phyloP scores from a whole-genome alignment of 2,888 invertebrate genomes.

The Helobdella robusta region DNA sequence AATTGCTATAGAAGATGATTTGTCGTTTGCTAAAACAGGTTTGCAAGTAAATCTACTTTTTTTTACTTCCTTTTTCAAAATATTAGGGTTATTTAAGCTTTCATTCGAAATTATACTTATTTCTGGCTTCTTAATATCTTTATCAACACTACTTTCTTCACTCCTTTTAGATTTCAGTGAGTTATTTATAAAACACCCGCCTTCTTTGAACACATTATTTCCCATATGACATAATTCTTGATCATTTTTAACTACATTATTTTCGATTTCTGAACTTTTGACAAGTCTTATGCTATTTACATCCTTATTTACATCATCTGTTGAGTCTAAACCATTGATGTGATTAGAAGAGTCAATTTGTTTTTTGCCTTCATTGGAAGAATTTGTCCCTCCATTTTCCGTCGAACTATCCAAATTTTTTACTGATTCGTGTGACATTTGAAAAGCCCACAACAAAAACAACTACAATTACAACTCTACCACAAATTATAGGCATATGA shows the following conservation, averaged over 20 bases:
- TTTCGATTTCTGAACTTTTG: too few species aligned
- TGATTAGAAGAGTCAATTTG: too few species aligned
- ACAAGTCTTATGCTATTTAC: too few species aligned
- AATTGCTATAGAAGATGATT: neutral
- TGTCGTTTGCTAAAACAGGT: neutral
- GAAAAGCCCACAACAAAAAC: too few species aligned
- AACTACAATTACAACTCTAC: too few species aligned
- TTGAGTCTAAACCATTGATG: neutral
- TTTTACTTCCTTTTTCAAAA: neutral
- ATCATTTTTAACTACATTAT: neutral
- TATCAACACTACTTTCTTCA: slow-evolving; percentile 13
- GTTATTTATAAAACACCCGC: slow-evolving; percentile 5
- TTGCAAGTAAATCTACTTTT: slow-evolving; percentile 13
- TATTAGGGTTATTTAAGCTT: neutral
- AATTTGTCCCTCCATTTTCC: neutral
- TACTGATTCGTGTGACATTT: neutral
- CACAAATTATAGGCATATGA: too few species aligned
- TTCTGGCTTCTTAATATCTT: neutral
- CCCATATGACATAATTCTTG: slow-evolving; percentile 13
- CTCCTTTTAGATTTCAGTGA: slow-evolving; percentile 8
- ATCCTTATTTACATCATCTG: neutral
- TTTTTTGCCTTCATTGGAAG: too few species aligned
- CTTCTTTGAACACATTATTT: slow-evolving; percentile 10
- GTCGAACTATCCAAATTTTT: neutral
- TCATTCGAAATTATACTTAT: slow-evolving; percentile 15